Conservation (phyloP, 2,113 vertebrate genomes). For the Struthidea cinerea region DNA sequence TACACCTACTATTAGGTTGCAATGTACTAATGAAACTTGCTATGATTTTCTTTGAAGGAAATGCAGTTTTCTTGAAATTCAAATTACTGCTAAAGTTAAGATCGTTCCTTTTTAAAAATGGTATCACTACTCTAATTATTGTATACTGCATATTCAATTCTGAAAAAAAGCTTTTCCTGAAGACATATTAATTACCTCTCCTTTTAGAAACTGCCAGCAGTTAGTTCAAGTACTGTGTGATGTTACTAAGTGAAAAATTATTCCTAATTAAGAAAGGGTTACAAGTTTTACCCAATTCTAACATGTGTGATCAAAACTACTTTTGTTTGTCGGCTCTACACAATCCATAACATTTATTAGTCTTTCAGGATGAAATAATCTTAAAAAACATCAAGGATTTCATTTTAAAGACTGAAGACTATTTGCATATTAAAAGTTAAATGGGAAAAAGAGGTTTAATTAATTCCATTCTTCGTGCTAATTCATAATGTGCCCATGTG, state of each 20-base stretch:
- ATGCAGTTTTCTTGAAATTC: background rate
- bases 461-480: background rate
- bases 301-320: background rate
- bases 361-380: background rate
- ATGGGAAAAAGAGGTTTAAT: background rate
- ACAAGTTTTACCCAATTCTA: background rate
- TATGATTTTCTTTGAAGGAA: background rate
- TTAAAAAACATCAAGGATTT: background rate
- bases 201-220: constrained; percentile 38
- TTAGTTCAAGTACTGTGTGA: constrained; percentile 37
- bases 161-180: constrained; percentile 17
- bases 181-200: constrained; percentile 60
- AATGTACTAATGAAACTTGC: background rate
- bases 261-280: constrained; percentile 37
- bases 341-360: background rate
- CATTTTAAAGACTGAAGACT: background rate
- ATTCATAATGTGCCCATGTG: background rate
- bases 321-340: background rate
- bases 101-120: background rate
- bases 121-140: background rate
- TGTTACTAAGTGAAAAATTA: constrained; percentile 60
- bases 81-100: background rate
- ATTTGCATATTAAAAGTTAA: background rate
- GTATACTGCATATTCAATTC: background rate
- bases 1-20: background rate